Conservation (phyloP, 1,140 invertebrate genomes). For the Campoletis sonorensis region DNA sequence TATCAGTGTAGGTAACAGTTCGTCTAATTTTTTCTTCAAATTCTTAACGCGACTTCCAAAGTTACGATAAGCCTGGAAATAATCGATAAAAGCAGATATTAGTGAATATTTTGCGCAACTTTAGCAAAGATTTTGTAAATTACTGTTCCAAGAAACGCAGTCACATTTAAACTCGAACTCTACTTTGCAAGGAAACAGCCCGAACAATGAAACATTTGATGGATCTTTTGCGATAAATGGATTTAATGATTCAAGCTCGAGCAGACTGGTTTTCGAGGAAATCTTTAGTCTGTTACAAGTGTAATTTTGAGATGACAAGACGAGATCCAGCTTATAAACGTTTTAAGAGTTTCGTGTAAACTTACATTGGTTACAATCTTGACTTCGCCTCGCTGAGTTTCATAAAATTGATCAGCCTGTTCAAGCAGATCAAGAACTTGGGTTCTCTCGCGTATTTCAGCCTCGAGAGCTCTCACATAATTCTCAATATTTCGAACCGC, state of each 20-base stretch:
- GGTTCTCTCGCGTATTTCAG: constrained; percentile 88
- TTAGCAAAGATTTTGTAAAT: neutral
- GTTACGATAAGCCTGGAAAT: constrained; percentile 90
- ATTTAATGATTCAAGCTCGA: too few relatives aligned
- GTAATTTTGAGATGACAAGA: too few relatives aligned
- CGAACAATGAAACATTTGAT: too few relatives aligned
- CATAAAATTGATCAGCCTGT: constrained; percentile 91
- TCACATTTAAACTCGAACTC: too few relatives aligned
- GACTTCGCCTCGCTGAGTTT: constrained; percentile 92
- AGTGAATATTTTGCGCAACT: neutral
- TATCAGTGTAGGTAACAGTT: constrained; percentile 82
- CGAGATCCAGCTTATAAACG: neutral
- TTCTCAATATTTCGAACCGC: constrained; percentile 87
- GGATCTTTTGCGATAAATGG: too few relatives aligned
- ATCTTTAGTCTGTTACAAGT: too few relatives aligned
- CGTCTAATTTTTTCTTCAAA: constrained; percentile 90
- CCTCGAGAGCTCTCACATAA: constrained; percentile 87
- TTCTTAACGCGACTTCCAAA: constrained; percentile 91
- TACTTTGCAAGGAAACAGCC: too few relatives aligned
- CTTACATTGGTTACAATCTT: constrained; percentile 95
- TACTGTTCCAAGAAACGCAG: too few relatives aligned
- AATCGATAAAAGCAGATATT: neutral
- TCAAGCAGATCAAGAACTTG: constrained; percentile 86
- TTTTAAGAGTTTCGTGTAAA: constrained; percentile 57
- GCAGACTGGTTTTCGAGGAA: too few relatives aligned